Base-by-base conservation (phyloP, 2,888 invertebrate species). In the Baccha elongata region DNA sequence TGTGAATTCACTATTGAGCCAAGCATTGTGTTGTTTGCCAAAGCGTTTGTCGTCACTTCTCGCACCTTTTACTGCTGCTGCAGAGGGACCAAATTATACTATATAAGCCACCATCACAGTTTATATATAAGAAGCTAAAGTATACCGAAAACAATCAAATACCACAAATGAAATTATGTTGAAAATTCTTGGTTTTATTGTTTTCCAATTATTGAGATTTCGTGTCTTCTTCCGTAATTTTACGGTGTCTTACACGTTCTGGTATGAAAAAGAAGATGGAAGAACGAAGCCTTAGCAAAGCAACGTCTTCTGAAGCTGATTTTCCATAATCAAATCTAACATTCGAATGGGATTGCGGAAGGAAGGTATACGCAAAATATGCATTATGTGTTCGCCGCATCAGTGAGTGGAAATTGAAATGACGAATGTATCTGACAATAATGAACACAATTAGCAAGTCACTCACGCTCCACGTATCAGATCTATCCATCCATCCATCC, bases 351-450 rank as follows among this genome's bases (percentile, higher is more conserved):
- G 58, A 35, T 46, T 29, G 40, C 13, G 17, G 17, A 60, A 83
- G 72, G 76, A 76, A 76, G 76, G 76, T 76, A 19, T 53, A n/a
- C n/a, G n/a, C n/a, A n/a, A n/a, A n/a, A n/a, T n/a, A n/a, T n/a
- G n/a, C n/a, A n/a, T n/a, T n/a, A 53, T 83, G 72, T 72, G 67
- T 48, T 17, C 13, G 5, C 50, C 35, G 3, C 52, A 26, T 11
- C 74, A 50, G 35, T 15, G 58, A 42, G 32, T 67, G 67, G 52
- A 72, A 83, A 83, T 76, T 83, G 76, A 83, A 83, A 83, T 76
- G 71, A 76, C 76, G 76, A 76, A 83, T 76, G 81, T 83, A 83
- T 83, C 81, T 83, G n/a, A n/a, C n/a, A n/a, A n/a, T n/a, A n/a
- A n/a, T n/a, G n/a, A n/a, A n/a, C n/a, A n/a, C n/a, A n/a, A n/a